Evolutionary conservation across 2,113 vertebrate genomes (phyloP), one percentile per base, ranked within the genome.

Genomic region (Gopherus flavomarginatus): DNA sequence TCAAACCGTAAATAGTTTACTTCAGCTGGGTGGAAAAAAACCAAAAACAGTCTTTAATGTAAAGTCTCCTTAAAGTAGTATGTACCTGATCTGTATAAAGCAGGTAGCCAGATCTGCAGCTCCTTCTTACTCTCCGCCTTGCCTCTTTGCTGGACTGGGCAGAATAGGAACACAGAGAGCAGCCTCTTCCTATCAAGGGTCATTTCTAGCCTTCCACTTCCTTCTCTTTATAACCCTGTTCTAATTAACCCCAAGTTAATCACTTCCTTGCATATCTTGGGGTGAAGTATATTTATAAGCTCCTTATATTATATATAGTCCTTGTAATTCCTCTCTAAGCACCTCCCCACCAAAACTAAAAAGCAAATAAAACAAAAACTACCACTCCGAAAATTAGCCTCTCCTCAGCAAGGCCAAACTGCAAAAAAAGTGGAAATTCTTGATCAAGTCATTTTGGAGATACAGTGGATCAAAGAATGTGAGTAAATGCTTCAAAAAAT

Each of bases 141-240:
- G 35, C 57, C 88, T 83, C 29, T 5, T 62, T 72, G 13, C 1
- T 17, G 85, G 1, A 86, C 56, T 7, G 69, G 24, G 13, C 11
- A 52, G 19, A 19, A n/a, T 26, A 52, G n/a, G 79, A 83, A 22
- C 35, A 0, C 27, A 52, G 38, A 62, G 47, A 49, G 6, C 2
- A n/a, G 3, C 29, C 21, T 11, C 44, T 83, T 12, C 42, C 17
- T 17, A 72, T 3, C 27, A 90, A 27, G n/a, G 44, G 35, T 22
- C 56, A 87, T 42, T 35, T 14, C 27, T 24, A 52, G 31, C 13
- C 59, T 59, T 13, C 27, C 26, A 59, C 12, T 29, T 59, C 57
- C 57, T 59, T 29, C 57, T 59, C 57, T 59, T 29, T 59, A 31
- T 29, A 44, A 35, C 69, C 38, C 24, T 52, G 82, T 47, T 52